These are phyloP conservation scores for Psix sp. DNA, from an alignment of 1,140 invertebrate genomes.

Conservation along the genomic window DNA sequence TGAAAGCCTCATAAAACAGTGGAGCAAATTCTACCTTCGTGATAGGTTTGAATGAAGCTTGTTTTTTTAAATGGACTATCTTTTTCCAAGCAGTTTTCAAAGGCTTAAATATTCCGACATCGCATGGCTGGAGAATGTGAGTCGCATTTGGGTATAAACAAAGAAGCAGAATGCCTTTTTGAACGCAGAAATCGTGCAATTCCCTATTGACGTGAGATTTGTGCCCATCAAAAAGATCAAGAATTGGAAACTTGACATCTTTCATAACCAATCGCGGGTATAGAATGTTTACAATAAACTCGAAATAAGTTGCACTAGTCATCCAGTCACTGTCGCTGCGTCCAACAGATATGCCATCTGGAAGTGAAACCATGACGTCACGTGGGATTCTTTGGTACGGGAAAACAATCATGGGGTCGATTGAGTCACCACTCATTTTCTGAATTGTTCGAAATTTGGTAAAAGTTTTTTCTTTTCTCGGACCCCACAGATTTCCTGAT, in stretches of 20 bases:
- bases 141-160: constrained; percentile 22
- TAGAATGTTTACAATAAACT: too few relatives aligned
- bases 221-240: constrained; percentile 51
- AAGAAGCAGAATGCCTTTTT: neutral
- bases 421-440: too few relatives aligned
- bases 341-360: constrained; percentile 64
- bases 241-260: too few relatives aligned
- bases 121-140: too few relatives aligned
- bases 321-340: constrained; percentile 67
- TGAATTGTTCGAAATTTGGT: too few relatives aligned
- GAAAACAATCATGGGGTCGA: too few relatives aligned
- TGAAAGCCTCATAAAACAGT: neutral
- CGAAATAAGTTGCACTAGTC: too few relatives aligned
- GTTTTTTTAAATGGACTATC: neutral
- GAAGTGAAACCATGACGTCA: constrained; percentile 55
- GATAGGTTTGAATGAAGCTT: neutral
- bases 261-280: too few relatives aligned
- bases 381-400: constrained; percentile 26
- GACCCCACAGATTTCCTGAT: too few relatives aligned
- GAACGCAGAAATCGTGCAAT: constrained; percentile 9
- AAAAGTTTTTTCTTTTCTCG: too few relatives aligned
- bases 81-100: neutral
- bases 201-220: constrained; percentile 18
- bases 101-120: constrained; percentile 1
- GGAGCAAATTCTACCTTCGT: neutral